Evolutionary conservation across 2,797 vertebrate genomes (phyloP).

Genomic region (Squalus acanthias): DNA sequence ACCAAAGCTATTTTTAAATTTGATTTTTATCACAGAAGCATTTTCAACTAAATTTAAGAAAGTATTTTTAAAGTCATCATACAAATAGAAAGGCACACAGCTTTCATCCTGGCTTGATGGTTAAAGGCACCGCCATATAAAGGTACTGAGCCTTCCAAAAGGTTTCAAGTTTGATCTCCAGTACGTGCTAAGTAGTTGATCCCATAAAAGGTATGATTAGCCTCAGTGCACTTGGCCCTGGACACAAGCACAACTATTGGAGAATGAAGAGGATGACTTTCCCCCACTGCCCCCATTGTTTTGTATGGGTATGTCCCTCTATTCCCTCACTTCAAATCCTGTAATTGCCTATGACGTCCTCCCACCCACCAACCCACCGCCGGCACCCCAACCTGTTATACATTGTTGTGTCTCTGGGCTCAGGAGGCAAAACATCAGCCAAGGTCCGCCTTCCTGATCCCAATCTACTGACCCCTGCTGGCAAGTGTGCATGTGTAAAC

Average conservation of each 20-base stretch:
- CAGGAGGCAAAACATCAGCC: background rate
- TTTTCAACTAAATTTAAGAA: background rate
- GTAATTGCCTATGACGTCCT: background rate
- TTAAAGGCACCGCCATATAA: background rate
- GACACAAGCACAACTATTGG: background rate
- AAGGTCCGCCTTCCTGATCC: background rate
- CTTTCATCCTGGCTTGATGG: background rate
- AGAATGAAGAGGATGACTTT: background rate
- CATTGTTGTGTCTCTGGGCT: background rate
- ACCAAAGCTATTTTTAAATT: background rate
- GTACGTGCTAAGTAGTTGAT: background rate
- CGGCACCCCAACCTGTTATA: background rate
- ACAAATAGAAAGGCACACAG: background rate
- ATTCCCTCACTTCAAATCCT: background rate
- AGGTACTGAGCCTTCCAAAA: background rate
- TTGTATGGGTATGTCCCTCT: background rate
- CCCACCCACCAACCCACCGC: background rate
- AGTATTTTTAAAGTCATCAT: background rate
- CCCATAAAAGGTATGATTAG: background rate
- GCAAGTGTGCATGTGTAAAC: background rate
- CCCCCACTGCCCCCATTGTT: background rate
- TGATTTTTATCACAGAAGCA: background rate
- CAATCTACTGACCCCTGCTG: background rate
- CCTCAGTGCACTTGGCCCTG: background rate
- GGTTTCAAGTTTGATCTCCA: background rate